Conservation (phyloP, 2,113 vertebrate species). For the Engystomops pustulosus region DNA sequence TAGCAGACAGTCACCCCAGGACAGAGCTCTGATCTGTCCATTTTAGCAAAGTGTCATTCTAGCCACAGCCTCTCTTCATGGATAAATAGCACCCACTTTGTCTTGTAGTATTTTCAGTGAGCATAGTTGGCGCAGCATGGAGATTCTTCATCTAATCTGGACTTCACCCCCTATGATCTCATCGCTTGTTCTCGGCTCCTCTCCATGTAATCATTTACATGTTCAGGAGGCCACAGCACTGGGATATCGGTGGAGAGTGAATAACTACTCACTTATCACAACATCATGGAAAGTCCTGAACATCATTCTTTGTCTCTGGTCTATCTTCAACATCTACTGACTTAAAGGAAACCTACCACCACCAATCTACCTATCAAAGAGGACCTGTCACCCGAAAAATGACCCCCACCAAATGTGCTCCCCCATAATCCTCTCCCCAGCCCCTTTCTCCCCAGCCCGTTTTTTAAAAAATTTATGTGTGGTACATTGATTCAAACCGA, state of each 20-base stretch:
- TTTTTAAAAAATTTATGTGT: no score
- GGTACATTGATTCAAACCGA: no score
- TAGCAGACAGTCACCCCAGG: constrained; percentile 65
- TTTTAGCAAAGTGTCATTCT: constrained; percentile 57
- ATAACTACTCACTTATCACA: background rate
- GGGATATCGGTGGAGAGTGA: background rate
- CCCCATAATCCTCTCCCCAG: no score
- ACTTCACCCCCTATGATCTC: constrained; percentile 33
- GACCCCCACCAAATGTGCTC: no score
- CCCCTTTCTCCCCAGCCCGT: no score
- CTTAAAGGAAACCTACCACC: no score
- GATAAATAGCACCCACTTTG: constrained; percentile 43
- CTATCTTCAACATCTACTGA: background rate
- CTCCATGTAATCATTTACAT: constrained; percentile 42
- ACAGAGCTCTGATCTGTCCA: constrained; percentile 64
- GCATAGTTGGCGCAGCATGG: background rate
- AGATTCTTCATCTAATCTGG: constrained; percentile 34
- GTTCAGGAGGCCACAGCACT: background rate
- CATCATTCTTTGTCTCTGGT: background rate
- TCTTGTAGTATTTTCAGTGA: constrained; percentile 42
- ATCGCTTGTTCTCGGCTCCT: constrained; percentile 47
- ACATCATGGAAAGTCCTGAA: background rate
- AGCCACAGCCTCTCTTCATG: constrained; percentile 19
- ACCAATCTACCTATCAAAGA: no score
- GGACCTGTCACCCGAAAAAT: no score